Conservation (phyloP, 1,140 invertebrate species). For the Zelostemma sp. region DNA sequence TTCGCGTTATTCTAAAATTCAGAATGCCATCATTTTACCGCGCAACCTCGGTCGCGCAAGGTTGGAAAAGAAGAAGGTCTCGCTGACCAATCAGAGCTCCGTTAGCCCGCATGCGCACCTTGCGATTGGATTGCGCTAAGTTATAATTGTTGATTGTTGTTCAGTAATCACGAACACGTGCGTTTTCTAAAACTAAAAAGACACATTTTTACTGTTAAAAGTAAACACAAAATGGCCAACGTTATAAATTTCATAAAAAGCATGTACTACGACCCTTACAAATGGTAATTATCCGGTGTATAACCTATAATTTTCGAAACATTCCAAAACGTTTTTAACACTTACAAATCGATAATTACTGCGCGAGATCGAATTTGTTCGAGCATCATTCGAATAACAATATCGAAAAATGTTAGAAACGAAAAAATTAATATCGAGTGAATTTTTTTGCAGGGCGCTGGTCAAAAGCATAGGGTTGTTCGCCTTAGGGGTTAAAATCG, state of each 20-base stretch:
- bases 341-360: background rate
- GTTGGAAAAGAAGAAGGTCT: too few relatives aligned
- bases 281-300: conserved; percentile 15
- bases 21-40: too few relatives aligned
- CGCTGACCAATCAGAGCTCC: too few relatives aligned
- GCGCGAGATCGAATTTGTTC: background rate
- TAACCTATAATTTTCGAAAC: background rate
- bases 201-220: background rate
- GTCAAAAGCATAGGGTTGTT: conserved; percentile 79
- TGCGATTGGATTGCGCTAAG: too few relatives aligned
- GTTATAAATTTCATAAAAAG: conserved; percentile 3
- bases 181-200: background rate
- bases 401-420: too few relatives aligned
- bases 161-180: background rate
- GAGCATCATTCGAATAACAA: conserved; percentile 3
- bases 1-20: too few relatives aligned
- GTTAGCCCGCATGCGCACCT: too few relatives aligned
- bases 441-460: conserved; percentile 73
- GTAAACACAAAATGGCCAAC: background rate
- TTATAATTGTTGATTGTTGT: too few relatives aligned
- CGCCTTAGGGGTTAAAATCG: conserved; percentile 76
- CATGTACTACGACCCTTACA: conserved; percentile 22
- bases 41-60: too few relatives aligned
- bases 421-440: background rate
- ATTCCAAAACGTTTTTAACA: background rate